Base-by-base conservation (phyloP, 2,888 invertebrate species). In the Zonitis immaculata region DNA sequence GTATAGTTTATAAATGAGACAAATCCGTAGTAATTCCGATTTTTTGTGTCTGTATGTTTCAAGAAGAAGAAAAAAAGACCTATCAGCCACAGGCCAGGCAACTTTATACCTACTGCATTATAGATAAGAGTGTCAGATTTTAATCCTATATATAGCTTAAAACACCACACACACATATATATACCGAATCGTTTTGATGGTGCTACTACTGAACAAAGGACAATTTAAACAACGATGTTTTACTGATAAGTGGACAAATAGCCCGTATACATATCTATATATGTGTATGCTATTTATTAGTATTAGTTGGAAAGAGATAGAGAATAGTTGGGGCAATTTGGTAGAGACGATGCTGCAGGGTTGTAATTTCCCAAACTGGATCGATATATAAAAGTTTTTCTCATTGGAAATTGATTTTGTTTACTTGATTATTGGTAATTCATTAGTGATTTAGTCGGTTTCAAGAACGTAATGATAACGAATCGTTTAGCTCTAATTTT, bases 81-180 rank as follows among this genome's bases (percentile, higher is more conserved):
- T 35, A 35, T 35, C 35, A 18, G 35, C 18, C 18, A 11, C 14
- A 18, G 14, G 35, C 35, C 35, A 35, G 35, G 9, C 18, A 35
- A 35, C 35, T 35, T 14, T 1, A 9, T 9, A 32, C 14, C 12
- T 35, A 9, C 9, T 35, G 8, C n/a, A n/a, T n/a, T 35, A 2
- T 47, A 52, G 56, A 56, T 56, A 56, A 56, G 56, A 56, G 56
- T 52, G 52, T 12, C 52, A 52, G 56, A 52, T 52, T 52, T 45
- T 52, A 52, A 56, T 56, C 56, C 52, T 49, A 50, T 9, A 9
- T 18, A 32, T n/a, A n/a, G n/a, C n/a, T n/a, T n/a, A n/a, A n/a
- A n/a, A n/a, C n/a, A n/a, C n/a, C n/a, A 14, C 12, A 35, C 35
- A 18, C 9, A 16, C 35, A 32, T 32, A 32, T 32, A 32, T n/a